These are phyloP conservation scores for Phytoseiulus persimilis DNA, from an alignment of 2,888 invertebrate genomes.

Conservation along the genomic window DNA sequence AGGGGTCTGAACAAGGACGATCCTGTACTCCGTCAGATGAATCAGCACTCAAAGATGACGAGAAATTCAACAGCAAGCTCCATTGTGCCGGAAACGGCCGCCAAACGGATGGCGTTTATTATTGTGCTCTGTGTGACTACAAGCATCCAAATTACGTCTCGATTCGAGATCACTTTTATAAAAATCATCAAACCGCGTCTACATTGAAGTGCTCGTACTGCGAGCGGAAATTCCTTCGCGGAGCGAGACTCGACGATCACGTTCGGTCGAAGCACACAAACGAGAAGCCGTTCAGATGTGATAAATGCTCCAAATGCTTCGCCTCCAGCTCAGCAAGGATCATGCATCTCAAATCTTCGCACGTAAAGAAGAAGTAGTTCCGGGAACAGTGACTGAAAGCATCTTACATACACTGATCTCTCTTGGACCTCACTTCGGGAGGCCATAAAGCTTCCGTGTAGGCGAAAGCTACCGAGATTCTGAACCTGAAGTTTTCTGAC, in stretches of 20 bases:
- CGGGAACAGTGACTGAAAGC: too few species aligned
- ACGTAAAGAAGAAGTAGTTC: background rate
- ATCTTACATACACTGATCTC: too few species aligned
- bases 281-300: slow-evolving; percentile 12
- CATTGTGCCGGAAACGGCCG: slow-evolving; percentile 17
- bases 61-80: slow-evolving; percentile 19
- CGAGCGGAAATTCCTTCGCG: background rate
- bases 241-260: slow-evolving; percentile 9
- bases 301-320: background rate
- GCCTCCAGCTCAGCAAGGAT: slow-evolving; percentile 8
- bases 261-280: slow-evolving; percentile 8
- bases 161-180: slow-evolving; percentile 17
- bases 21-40: background rate
- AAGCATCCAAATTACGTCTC: background rate
- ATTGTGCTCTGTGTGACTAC: slow-evolving; percentile 25
- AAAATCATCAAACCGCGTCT: background rate
- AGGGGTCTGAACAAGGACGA: background rate
- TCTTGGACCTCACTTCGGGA: too few species aligned
- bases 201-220: background rate
- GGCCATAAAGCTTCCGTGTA: too few species aligned
- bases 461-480: too few species aligned
- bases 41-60: background rate
- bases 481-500: too few species aligned
- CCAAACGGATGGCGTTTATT: slow-evolving; percentile 15
- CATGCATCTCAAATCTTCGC: background rate